phyloP scores from a whole-genome alignment of 1,140 invertebrate species.

The Rhopalosiphum padi region DNA sequence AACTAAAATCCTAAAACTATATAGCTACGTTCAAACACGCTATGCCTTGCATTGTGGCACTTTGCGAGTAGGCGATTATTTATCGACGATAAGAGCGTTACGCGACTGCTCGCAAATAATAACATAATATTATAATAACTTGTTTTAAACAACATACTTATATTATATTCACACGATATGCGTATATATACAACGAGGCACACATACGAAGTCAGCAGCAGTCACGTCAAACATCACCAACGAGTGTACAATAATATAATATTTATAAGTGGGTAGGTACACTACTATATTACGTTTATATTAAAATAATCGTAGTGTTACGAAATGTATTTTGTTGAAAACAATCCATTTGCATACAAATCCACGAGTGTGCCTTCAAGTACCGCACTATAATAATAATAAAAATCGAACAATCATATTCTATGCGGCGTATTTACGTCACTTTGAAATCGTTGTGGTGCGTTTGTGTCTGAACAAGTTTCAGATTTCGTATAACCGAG shows the following conservation, averaged over 20 bases:
- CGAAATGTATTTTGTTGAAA: neutral
- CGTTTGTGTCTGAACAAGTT: neutral
- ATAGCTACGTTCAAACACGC: neutral
- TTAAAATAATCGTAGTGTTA: neutral
- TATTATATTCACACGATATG: neutral
- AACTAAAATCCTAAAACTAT: neutral
- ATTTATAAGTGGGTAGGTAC: neutral
- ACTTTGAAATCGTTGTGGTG: neutral
- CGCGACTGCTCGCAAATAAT: neutral
- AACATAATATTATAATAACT: conserved; percentile 22
- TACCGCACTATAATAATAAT: neutral
- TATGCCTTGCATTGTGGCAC: neutral
- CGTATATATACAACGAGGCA: neutral
- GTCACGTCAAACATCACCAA: neutral
- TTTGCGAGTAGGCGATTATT: neutral
- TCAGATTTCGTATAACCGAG: neutral
- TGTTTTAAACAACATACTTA: conserved; percentile 14
- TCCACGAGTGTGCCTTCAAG: neutral
- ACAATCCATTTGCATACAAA: neutral
- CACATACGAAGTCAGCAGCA: neutral
- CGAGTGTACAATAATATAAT: neutral
- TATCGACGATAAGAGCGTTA: conserved; percentile 24
- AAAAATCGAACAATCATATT: neutral
- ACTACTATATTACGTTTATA: neutral
- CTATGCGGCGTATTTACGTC: neutral